phyloP scores from a whole-genome alignment of 2,888 invertebrate species.

The Octodonta nipae region DNA sequence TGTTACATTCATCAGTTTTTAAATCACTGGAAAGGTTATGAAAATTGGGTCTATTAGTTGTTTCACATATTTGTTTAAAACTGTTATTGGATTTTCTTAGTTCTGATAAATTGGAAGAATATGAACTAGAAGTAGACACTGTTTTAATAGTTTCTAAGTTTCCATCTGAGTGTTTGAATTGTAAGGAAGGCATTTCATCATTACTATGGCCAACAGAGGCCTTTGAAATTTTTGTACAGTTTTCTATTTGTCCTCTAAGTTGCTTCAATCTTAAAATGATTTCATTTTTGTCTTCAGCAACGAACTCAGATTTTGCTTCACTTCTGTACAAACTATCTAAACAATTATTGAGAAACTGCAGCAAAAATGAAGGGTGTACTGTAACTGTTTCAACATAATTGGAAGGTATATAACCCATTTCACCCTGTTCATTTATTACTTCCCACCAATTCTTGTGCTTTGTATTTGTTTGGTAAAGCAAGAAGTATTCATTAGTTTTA shows the following conservation, averaged over 20 bases:
- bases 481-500: slow-evolving; percentile 65
- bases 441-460: slow-evolving; percentile 83
- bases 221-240: slow-evolving; percentile 22
- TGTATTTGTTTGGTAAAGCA: slow-evolving; percentile 62
- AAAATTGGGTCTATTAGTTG: slow-evolving; percentile 26
- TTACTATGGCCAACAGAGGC: slow-evolving; percentile 25
- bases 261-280: slow-evolving; percentile 47
- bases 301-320: slow-evolving; percentile 19
- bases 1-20: slow-evolving; percentile 20
- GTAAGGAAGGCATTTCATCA: slow-evolving; percentile 23
- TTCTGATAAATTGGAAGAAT: slow-evolving; percentile 18
- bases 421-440: slow-evolving; percentile 68
- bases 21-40: slow-evolving; percentile 27
- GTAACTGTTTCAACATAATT: slow-evolving; percentile 72
- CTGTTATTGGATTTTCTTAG: slow-evolving; percentile 11
- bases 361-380: slow-evolving; percentile 57
- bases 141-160: slow-evolving; percentile 23
- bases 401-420: slow-evolving; percentile 74
- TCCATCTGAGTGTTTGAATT: slow-evolving; percentile 29
- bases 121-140: slow-evolving; percentile 14
- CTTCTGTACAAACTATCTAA: slow-evolving; percentile 36
- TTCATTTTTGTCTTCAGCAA: slow-evolving; percentile 44
- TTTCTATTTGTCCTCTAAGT: slow-evolving; percentile 48
- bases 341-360: slow-evolving; percentile 59
- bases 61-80: slow-evolving; percentile 18